A percentile compares a stretch with the other conserved stretches of the same genome.
Conservation (phyloP, 2,797 vertebrate genomes). For the Lepidocolaptes lacrymiger region DNA sequence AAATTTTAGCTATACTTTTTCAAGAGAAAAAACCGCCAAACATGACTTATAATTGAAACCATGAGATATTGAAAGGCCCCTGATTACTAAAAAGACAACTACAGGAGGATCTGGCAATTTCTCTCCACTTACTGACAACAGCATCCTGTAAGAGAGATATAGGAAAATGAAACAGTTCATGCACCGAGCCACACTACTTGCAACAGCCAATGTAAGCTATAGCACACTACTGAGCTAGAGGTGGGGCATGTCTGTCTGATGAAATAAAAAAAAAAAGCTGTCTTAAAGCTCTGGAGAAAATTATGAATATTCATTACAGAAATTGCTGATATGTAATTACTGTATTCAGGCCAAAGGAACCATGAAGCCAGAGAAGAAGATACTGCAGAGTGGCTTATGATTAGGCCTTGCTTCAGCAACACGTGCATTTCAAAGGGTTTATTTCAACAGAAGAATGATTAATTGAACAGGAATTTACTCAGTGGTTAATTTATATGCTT, state of each 20-base stretch:
- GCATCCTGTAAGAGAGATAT: constrained; percentile 30
- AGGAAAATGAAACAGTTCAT: constrained; percentile 30
- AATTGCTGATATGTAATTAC: constrained; percentile 16
- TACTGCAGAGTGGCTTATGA: constrained; percentile 15
- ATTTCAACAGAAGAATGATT: neutral
- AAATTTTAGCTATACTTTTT: neutral
- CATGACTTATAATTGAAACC: neutral
- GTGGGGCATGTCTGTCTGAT: neutral
- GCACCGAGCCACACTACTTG: constrained; percentile 18
- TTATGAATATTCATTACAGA: constrained; percentile 18
- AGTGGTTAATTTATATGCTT: neutral
- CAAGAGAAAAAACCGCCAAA: neutral
- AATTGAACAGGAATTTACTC: neutral
- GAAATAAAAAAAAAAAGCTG: neutral
- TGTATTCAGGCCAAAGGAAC: constrained; percentile 20
- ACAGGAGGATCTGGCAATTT: neutral
- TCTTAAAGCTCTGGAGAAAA: constrained; percentile 30
- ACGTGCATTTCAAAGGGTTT: neutral
- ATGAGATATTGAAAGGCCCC: neutral
- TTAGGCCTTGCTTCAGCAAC: constrained; percentile 32
- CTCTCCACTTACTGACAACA: constrained; percentile 31
- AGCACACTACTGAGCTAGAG: constrained; percentile 1
- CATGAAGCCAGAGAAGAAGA: constrained; percentile 42
- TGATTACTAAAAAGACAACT: neutral
- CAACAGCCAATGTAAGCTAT: constrained; percentile 55